phyloP scores from a whole-genome alignment of 2,888 invertebrate species.

The Eurois occulta region DNA sequence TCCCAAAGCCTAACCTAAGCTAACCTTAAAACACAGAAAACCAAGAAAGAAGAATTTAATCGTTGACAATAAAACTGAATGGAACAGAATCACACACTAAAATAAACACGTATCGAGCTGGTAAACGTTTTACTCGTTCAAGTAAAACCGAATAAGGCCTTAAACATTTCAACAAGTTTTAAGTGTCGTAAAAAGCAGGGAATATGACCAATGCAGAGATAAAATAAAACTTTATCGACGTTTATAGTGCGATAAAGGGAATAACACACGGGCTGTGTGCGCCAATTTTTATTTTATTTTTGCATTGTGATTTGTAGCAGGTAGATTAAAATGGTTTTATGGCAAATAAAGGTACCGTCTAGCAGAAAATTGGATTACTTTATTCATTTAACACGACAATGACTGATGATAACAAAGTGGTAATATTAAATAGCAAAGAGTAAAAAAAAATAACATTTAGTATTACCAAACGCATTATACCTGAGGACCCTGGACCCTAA shows the following conservation, averaged over 20 bases:
- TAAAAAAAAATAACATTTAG: background rate
- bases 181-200: constrained; percentile 66
- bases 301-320: constrained; percentile 5
- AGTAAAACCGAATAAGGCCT: constrained; percentile 48
- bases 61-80: constrained; percentile 44
- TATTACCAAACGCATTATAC: background rate
- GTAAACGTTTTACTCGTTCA: constrained; percentile 41
- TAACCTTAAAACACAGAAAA: constrained; percentile 25
- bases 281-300: constrained; percentile 21
- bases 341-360: background rate
- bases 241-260: constrained; percentile 52
- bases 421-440: background rate
- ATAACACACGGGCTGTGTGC: constrained; percentile 28
- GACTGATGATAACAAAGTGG: background rate
- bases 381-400: background rate
- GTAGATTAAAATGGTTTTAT: constrained; percentile 8
- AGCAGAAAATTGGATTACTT: background rate
- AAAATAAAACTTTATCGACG: constrained; percentile 71
- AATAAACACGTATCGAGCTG: constrained; percentile 48
- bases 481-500: too few relatives aligned
- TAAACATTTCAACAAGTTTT: constrained; percentile 65
- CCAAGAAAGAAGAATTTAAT: constrained; percentile 27
- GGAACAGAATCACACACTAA: constrained; percentile 40
- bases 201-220: constrained; percentile 64
- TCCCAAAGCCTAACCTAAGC: constrained; percentile 13